phyloP scores from a whole-genome alignment of 2,113 vertebrate genomes.

The Forbesichthys papilliferus region DNA sequence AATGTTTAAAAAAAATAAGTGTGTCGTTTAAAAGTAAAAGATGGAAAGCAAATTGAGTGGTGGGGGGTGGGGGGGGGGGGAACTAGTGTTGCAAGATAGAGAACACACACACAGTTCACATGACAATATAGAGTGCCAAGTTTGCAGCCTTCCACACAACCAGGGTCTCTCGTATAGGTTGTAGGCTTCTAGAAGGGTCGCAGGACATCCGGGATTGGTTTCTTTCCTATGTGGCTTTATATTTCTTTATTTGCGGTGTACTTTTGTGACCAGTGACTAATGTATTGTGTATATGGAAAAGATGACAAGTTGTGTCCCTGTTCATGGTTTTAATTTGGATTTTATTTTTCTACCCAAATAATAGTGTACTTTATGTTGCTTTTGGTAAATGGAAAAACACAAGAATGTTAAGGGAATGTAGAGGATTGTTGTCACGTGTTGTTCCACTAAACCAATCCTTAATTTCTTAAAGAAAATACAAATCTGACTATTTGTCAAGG shows the following conservation, averaged over 20 bases:
- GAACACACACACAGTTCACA: slow-evolving; percentile 12
- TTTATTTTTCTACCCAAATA: slow-evolving; percentile 79
- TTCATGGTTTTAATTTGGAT: slow-evolving; percentile 71
- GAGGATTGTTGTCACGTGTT: slow-evolving; percentile 23
- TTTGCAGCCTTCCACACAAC: slow-evolving; percentile 32
- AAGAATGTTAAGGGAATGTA: slow-evolving; percentile 54
- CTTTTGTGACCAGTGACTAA: slow-evolving; percentile 72
- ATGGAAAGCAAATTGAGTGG: background rate
- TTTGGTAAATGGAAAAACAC: slow-evolving; percentile 63
- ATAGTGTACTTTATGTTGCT: slow-evolving; percentile 57
- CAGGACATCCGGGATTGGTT: slow-evolving; percentile 54
- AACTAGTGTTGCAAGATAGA: slow-evolving; percentile 9
- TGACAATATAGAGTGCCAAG: slow-evolving; percentile 28
- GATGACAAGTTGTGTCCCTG: slow-evolving; percentile 37
- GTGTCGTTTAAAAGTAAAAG: slow-evolving; percentile 4
- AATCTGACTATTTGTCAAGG: slow-evolving; percentile 36
- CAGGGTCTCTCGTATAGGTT: slow-evolving; percentile 34
- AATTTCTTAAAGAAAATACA: background rate
- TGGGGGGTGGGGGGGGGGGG: background rate
- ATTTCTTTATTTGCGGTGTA: slow-evolving; percentile 63
- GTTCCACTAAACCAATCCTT: slow-evolving; percentile 36
- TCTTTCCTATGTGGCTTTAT: slow-evolving; percentile 48
- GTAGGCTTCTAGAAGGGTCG: slow-evolving; percentile 41
- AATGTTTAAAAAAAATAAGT: slow-evolving; percentile 33
- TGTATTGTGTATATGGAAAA: slow-evolving; percentile 61